phyloP scores from a whole-genome alignment of 2,113 vertebrate genomes.

The Callipepla californica region DNA sequence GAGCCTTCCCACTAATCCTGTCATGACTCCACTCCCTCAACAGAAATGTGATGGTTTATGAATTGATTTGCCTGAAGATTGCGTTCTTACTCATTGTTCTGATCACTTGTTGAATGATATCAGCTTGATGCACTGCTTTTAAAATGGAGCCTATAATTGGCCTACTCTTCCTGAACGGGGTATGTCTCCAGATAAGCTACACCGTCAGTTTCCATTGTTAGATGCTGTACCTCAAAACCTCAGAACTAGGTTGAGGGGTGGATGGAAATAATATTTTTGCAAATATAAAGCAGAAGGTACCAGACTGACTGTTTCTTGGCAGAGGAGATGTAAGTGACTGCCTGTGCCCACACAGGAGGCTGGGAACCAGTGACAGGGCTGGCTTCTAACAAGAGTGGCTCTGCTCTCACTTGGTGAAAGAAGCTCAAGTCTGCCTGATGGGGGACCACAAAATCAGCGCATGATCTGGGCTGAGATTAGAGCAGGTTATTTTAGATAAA shows the following conservation, averaged over 20 bases:
- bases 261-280: background rate
- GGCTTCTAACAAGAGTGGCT: background rate
- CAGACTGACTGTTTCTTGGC: constrained; percentile 17
- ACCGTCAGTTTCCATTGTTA: background rate
- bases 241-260: background rate
- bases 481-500: background rate
- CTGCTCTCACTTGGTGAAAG: background rate
- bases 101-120: background rate
- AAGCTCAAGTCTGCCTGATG: background rate
- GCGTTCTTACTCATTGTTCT: background rate
- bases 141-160: background rate
- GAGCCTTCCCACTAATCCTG: background rate
- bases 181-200: background rate
- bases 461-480: background rate
- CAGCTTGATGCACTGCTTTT: background rate
- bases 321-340: background rate
- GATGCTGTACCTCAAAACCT: background rate
- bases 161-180: background rate
- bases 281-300: constrained; percentile 22
- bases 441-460: background rate
- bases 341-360: constrained; percentile 6
- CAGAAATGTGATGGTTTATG: background rate
- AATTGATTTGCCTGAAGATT: background rate
- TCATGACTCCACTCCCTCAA: background rate
- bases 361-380: background rate